A percentile compares a stretch with the other conserved stretches of the same genome.
Conservation (phyloP, 2,797 vertebrate species). For the Darevskia mixta region DNA sequence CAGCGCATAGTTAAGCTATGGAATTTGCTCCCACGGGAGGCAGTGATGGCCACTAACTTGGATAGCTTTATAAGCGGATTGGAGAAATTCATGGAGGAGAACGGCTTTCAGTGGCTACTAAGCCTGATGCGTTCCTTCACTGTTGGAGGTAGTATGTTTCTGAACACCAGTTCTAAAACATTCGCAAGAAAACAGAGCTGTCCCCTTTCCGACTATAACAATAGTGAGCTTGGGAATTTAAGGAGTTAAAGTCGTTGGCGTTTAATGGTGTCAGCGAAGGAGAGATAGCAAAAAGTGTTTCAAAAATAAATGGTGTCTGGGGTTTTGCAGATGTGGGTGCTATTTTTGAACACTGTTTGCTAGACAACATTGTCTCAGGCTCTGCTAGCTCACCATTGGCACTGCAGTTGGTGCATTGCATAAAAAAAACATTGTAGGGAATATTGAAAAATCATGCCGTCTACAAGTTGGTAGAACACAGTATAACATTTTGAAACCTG, state of each 20-base stretch:
- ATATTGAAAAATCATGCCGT: background rate
- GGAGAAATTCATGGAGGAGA: no score
- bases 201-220: conserved; percentile 33
- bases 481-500: background rate
- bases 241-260: conserved; percentile 15
- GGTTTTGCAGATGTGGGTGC: background rate
- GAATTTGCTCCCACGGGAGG: no score
- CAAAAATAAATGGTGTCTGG: conserved; percentile 34
- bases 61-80: no score
- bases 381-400: conserved; percentile 2
- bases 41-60: no score
- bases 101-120: no score
- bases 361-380: background rate
- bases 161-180: no score
- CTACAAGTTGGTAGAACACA: background rate
- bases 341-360: conserved; percentile 25
- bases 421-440: conserved; percentile 12
- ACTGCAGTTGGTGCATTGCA: background rate
- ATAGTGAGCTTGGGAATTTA: background rate
- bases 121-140: no score
- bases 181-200: background rate
- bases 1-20: no score
- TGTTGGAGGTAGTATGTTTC: no score
- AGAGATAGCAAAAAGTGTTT: conserved; percentile 10
- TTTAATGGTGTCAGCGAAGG: conserved; percentile 26